Evolutionary conservation across 2,888 invertebrate species (phyloP).

Genomic region (Hedya salicella): DNA sequence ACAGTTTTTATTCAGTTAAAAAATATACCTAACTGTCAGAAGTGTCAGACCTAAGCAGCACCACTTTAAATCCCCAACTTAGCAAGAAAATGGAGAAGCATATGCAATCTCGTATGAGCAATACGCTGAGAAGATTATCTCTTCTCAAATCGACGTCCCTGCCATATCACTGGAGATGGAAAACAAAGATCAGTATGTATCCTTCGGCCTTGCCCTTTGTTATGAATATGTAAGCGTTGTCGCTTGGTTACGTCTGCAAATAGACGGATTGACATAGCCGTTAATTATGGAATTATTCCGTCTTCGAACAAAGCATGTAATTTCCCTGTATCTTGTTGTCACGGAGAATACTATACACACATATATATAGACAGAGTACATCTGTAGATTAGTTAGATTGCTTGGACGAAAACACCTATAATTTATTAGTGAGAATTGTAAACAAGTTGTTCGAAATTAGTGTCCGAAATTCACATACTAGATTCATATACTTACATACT

Average conservation of each 20-base stretch:
- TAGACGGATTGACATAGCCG: slow-evolving; percentile 20
- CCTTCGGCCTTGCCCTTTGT: slow-evolving; percentile 38
- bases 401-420: too few relatives aligned
- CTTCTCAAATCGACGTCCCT: slow-evolving; percentile 10
- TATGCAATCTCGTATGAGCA: background rate
- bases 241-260: slow-evolving; percentile 30
- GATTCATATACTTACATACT: too few relatives aligned
- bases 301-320: slow-evolving; percentile 1
- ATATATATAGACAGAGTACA: background rate
- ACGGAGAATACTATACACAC: background rate
- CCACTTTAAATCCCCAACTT: background rate
- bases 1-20: too few relatives aligned
- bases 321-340: slow-evolving; percentile 3
- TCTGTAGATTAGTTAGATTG: too few relatives aligned
- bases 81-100: background rate
- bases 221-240: slow-evolving; percentile 29
- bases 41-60: too few relatives aligned
- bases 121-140: slow-evolving; percentile 1
- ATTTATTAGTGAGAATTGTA: background rate
- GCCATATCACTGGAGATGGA: background rate
- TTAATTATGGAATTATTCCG: slow-evolving; percentile 14
- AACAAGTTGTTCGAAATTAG: background rate
- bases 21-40: too few relatives aligned
- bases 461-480: background rate
- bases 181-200: slow-evolving; percentile 31